A percentile compares a stretch with the other conserved stretches of the same genome.
phyloP scores from a whole-genome alignment of 2,113 vertebrate genomes.

The Steatornis caripensis region DNA sequence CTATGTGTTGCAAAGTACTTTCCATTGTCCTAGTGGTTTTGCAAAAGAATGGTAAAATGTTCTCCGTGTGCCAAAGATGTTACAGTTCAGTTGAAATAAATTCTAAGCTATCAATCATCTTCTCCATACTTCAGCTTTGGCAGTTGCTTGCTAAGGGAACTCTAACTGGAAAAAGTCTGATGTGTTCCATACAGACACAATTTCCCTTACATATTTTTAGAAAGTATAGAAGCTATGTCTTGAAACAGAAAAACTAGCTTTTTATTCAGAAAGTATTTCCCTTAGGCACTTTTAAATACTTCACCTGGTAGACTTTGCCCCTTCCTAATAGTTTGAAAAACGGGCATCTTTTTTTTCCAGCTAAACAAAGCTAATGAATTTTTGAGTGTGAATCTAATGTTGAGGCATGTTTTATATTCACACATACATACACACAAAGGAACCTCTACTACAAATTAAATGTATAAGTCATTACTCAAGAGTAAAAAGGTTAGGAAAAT shows the following conservation, averaged over 20 bases:
- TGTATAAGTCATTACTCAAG: background rate
- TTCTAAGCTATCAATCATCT: background rate
- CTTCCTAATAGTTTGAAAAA: background rate
- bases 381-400: background rate
- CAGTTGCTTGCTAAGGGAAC: background rate
- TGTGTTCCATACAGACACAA: background rate
- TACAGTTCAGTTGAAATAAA: background rate
- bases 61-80: background rate
- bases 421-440: background rate
- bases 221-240: background rate
- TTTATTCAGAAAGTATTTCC: background rate
- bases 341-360: background rate
- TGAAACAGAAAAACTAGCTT: background rate
- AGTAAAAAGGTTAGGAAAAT: background rate
- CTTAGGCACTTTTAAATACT: background rate
- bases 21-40: background rate
- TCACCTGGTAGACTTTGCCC: background rate
- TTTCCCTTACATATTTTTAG: background rate
- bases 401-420: background rate
- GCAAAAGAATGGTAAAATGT: background rate
- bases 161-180: background rate
- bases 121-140: background rate
- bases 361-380: background rate
- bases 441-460: background rate
- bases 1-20: background rate